These are phyloP conservation scores for Maconellicoccus hirsutus DNA, from an alignment of 1,140 invertebrate species.

Conservation along the genomic window DNA sequence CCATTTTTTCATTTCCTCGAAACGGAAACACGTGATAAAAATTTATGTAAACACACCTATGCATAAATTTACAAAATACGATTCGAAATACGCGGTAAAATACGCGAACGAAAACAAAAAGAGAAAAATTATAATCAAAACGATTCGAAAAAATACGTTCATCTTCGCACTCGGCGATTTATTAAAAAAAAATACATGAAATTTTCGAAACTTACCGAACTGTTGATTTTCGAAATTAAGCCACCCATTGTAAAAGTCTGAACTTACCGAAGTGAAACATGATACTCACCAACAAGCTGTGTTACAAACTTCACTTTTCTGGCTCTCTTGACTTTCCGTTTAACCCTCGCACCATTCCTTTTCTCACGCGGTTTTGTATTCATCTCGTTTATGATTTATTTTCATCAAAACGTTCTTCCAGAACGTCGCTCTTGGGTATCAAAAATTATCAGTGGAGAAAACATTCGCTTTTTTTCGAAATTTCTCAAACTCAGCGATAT, in stretches of 20 bases:
- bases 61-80: too few species aligned
- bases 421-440: not conserved
- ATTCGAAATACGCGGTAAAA: too few species aligned
- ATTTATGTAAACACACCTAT: too few species aligned
- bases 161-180: too few species aligned
- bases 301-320: not conserved
- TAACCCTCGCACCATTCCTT: not conserved
- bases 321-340: not conserved
- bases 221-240: conserved; percentile 2
- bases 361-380: not conserved
- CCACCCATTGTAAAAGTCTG: not conserved
- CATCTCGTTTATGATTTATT: not conserved
- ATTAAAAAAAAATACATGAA: not conserved
- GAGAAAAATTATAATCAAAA: too few species aligned
- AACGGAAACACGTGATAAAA: too few species aligned
- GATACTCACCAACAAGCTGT: not conserved
- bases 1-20: too few species aligned
- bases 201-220: not conserved
- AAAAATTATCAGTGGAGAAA: too few species aligned
- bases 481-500: too few species aligned
- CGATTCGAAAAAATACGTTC: too few species aligned
- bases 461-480: too few species aligned
- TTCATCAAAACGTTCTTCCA: not conserved
- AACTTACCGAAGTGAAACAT: conserved; percentile 2
- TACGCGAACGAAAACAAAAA: too few species aligned